Evolutionary conservation across 2,797 vertebrate genomes (phyloP).

Genomic region (Macropus fuliginosus): DNA sequence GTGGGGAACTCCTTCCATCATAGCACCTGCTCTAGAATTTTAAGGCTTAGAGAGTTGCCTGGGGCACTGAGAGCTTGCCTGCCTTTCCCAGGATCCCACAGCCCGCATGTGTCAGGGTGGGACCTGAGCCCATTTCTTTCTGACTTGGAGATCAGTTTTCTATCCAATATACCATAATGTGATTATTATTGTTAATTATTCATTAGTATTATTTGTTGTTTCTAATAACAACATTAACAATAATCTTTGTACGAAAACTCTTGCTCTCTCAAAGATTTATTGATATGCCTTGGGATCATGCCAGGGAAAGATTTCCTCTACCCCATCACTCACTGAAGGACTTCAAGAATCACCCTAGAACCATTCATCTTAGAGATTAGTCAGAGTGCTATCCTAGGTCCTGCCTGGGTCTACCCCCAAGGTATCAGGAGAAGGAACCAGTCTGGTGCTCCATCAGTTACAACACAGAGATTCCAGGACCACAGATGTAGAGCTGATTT

Average conservation of each 20-base stretch:
- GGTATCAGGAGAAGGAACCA: background rate
- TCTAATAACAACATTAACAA: background rate
- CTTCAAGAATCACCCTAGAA: background rate
- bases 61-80: background rate
- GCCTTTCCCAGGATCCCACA: background rate
- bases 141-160: background rate
- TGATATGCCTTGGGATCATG: background rate
- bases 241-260: background rate
- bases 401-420: background rate
- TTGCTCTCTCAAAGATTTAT: background rate
- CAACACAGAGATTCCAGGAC: background rate
- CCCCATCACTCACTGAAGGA: background rate
- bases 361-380: background rate
- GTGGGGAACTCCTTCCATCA: background rate
- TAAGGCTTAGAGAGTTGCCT: background rate
- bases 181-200: background rate
- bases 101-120: background rate
- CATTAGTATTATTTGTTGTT: background rate
- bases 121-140: background rate
- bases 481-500: background rate
- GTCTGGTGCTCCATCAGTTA: background rate
- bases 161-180: background rate
- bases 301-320: slow-evolving; percentile 3
- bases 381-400: background rate
- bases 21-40: background rate